Percentiles rank a stretch among this genome's conserved stretches.
These are phyloP conservation scores for Ceratina australensis DNA, from an alignment of 1,140 invertebrate genomes.

Conservation along the genomic window DNA sequence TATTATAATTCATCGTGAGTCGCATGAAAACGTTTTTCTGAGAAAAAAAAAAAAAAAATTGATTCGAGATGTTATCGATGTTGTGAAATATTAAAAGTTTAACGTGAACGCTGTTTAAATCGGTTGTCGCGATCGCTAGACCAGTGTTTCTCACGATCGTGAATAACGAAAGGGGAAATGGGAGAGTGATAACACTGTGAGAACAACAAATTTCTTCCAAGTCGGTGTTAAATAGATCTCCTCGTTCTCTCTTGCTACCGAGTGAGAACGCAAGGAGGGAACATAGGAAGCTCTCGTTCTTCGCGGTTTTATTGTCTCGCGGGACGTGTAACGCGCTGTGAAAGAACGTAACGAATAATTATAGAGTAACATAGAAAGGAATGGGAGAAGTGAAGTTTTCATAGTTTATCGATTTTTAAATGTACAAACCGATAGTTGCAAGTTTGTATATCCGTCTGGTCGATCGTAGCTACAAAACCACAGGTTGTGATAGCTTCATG, in stretches of 20 bases:
- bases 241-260: too few relatives aligned
- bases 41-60: slow-evolving; percentile 11
- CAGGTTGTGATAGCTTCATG: slow-evolving; percentile 17
- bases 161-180: neutral
- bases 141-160: slow-evolving; percentile 72
- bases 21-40: slow-evolving; percentile 33
- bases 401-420: neutral
- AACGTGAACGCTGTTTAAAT: slow-evolving; percentile 57
- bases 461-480: neutral
- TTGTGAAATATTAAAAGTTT: slow-evolving; percentile 66
- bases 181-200: neutral
- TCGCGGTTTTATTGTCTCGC: slow-evolving; percentile 12
- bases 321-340: slow-evolving; percentile 4
- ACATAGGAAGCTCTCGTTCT: slow-evolving; percentile 37
- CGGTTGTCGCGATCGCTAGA: slow-evolving; percentile 54
- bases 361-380: slow-evolving; percentile 18
- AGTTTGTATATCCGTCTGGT: neutral
- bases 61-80: slow-evolving; percentile 64
- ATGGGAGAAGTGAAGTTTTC: neutral
- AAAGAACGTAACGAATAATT: slow-evolving; percentile 10
- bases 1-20: slow-evolving; percentile 42
- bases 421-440: neutral
- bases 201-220: slow-evolving; percentile 19
- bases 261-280: neutral
- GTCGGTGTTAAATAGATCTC: neutral